Conservation (phyloP, 2,797 vertebrate species). For the Cyprinella venusta region DNA sequence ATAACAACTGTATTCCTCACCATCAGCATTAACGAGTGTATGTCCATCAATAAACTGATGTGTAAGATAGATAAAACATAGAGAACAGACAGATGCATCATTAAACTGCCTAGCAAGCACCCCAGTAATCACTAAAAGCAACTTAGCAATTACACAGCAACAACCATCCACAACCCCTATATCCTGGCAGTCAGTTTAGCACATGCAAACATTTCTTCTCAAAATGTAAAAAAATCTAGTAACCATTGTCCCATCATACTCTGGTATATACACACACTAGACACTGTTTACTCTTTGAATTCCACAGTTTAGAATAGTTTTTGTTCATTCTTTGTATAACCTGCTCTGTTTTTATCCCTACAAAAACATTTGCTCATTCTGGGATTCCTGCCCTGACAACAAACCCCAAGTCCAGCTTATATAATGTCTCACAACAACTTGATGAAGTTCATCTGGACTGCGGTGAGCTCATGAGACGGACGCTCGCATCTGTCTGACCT, state of each 20-base stretch:
- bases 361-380: constrained; percentile 38
- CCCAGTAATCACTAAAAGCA: neutral
- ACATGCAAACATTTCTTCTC: neutral
- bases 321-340: constrained; percentile 12
- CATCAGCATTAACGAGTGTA: too few species aligned
- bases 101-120: neutral
- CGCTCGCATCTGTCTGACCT: constrained; percentile 39
- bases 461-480: neutral
- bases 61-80: too few species aligned
- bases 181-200: neutral
- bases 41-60: too few species aligned
- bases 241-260: neutral
- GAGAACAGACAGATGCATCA: neutral
- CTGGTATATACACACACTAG: too few species aligned
- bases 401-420: constrained; percentile 24
- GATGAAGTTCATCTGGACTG: constrained; percentile 21
- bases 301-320: neutral
- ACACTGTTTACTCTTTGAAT: neutral
- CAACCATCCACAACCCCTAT: neutral
- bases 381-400: constrained; percentile 22
- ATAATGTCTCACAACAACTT: constrained; percentile 21
- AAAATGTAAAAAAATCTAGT: neutral
- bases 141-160: neutral
- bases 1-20: too few species aligned
- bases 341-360: constrained; percentile 59